Percentiles rank a stretch among this genome's conserved stretches.
Evolutionary conservation across 2,113 vertebrate genomes (phyloP).

Genomic region (Leuciscus idus): DNA sequence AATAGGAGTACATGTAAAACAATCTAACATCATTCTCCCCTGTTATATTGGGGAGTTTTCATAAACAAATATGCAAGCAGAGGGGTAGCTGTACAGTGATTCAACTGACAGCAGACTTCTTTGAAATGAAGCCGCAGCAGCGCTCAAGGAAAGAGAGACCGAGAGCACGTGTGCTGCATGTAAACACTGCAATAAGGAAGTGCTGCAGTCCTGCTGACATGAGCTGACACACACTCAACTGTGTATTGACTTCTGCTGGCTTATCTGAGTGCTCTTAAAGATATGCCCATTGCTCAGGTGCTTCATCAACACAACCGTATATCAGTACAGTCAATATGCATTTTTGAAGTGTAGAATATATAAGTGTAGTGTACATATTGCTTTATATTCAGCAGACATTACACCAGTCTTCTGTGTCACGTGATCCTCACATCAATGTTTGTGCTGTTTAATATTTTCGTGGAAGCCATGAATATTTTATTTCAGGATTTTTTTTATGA

Average conservation of each 20-base stretch:
- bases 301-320: background rate
- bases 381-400: background rate
- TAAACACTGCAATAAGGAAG: slow-evolving; percentile 76
- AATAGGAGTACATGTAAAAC: background rate
- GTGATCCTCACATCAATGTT: background rate
- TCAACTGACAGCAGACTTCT: slow-evolving; percentile 34
- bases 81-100: slow-evolving; percentile 23
- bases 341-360: background rate
- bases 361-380: no score
- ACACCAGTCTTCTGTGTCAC: background rate
- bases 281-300: background rate
- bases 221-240: slow-evolving; percentile 62
- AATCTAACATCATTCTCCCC: slow-evolving; percentile 1
- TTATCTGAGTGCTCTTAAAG: background rate
- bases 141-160: slow-evolving; percentile 20
- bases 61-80: slow-evolving; percentile 1
- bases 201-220: slow-evolving; percentile 66
- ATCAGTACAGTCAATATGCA: background rate
- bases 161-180: slow-evolving; percentile 75
- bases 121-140: background rate
- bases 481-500: background rate
- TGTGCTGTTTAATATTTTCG: background rate
- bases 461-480: background rate
- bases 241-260: slow-evolving; percentile 43
- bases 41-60: slow-evolving; percentile 23